These are phyloP conservation scores for Plecotus auritus DNA, from an alignment of 2,113 vertebrate genomes.

Conservation along the genomic window DNA sequence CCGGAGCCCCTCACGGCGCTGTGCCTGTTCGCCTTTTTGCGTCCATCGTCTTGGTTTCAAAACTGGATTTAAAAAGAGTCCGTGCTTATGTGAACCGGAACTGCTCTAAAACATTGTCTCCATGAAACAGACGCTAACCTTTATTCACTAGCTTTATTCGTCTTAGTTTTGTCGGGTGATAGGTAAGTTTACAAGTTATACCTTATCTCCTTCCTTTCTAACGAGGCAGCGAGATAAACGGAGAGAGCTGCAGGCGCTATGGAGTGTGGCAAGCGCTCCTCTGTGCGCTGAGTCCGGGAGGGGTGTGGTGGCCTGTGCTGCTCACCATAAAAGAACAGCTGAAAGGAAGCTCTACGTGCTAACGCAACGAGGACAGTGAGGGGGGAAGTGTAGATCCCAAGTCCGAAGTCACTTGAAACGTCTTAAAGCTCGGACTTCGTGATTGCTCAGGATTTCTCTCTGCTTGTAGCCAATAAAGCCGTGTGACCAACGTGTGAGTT, in stretches of 20 bases:
- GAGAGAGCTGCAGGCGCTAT: background rate
- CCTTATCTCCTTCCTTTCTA: background rate
- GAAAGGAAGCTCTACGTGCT: constrained; percentile 31
- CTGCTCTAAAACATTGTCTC: background rate
- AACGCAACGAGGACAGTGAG: constrained; percentile 2
- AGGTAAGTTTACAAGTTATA: background rate
- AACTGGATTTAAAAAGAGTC: background rate
- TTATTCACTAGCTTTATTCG: background rate
- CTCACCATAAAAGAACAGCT: constrained; percentile 22
- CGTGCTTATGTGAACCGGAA: background rate
- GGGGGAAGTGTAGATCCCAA: background rate
- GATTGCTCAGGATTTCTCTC: constrained; percentile 51
- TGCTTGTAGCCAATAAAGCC: background rate
- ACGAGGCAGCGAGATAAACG: background rate
- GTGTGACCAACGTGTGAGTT: background rate
- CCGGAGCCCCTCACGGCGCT: background rate
- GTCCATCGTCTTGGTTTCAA: background rate
- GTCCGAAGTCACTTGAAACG: constrained; percentile 49
- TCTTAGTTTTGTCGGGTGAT: background rate
- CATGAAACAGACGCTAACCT: background rate
- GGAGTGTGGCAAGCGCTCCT: background rate
- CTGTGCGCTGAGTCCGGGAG: too few species aligned
- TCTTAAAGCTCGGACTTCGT: constrained; percentile 35
- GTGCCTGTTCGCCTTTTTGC: background rate
- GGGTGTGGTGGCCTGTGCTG: background rate